Percentiles rank a stretch among this genome's conserved stretches.
These are phyloP conservation scores for Paedocypris micromegethes DNA, from an alignment of 2,797 vertebrate genomes.

Conservation along the genomic window DNA sequence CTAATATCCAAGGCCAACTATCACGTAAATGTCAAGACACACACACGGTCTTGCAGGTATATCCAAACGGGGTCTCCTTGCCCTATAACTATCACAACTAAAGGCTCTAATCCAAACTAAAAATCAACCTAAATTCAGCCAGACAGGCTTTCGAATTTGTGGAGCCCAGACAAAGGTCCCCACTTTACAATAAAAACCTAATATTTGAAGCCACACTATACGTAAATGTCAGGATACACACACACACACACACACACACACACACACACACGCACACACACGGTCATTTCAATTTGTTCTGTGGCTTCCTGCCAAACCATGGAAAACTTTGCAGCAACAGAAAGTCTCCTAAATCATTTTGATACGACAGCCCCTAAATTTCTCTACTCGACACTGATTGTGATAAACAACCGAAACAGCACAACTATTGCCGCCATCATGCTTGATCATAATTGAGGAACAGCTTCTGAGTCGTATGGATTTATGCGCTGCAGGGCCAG, in stretches of 20 bases:
- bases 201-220: no score
- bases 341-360: slow-evolving; percentile 15
- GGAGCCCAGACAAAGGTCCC: no score
- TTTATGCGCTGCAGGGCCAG: slow-evolving; percentile 1
- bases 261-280: not conserved
- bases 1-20: no score
- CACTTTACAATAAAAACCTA: no score
- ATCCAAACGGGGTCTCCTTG: no score
- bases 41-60: no score
- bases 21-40: no score
- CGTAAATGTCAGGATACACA: no score
- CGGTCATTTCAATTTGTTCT: slow-evolving; percentile 3
- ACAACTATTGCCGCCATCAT: slow-evolving; percentile 4
- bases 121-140: no score
- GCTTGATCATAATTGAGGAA: slow-evolving; percentile 8
- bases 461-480: slow-evolving; percentile 1
- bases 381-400: slow-evolving; percentile 6
- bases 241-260: not conserved
- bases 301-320: slow-evolving; percentile 8
- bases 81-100: no score
- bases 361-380: slow-evolving; percentile 17
- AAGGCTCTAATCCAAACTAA: no score
- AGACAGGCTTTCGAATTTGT: no score
- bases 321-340: slow-evolving; percentile 8
- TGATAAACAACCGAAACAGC: slow-evolving; percentile 20